A percentile compares a stretch with the other conserved stretches of the same genome.
These are phyloP conservation scores for Andrena praecox DNA, from an alignment of 2,888 invertebrate species.

Conservation along the genomic window DNA sequence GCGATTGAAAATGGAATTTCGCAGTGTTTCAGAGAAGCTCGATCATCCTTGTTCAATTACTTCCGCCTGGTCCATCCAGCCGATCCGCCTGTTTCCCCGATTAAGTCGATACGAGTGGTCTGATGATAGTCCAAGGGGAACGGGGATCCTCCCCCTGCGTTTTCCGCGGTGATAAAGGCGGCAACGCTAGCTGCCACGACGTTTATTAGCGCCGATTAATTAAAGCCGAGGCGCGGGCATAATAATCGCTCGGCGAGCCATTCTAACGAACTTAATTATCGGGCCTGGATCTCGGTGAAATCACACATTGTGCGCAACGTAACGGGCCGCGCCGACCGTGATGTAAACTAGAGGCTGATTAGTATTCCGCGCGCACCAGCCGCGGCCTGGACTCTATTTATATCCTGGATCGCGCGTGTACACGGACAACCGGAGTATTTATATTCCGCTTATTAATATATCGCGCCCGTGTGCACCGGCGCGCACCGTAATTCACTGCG, in stretches of 20 bases:
- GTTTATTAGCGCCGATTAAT: conserved; percentile 66
- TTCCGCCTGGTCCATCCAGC: conserved; percentile 1
- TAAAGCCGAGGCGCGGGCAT: conserved; percentile 56
- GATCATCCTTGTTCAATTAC: not conserved
- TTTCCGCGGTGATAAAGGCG: conserved; percentile 54
- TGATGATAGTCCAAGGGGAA: not conserved
- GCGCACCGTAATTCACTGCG: conserved; percentile 48
- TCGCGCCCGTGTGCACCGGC: conserved; percentile 9
- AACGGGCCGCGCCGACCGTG: conserved; percentile 38
- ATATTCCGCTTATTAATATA: conserved; percentile 55
- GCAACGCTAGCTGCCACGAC: conserved; percentile 50
- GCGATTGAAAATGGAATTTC: too few species aligned
- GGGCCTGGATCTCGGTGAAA: conserved; percentile 56
- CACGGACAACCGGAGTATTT: conserved; percentile 12
- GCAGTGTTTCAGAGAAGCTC: not conserved
- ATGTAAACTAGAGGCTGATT: conserved; percentile 67
- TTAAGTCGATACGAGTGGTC: conserved; percentile 4
- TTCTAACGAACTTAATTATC: conserved; percentile 68
- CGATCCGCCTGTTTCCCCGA: not conserved
- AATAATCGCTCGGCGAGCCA: conserved; percentile 59
- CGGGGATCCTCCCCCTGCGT: not conserved
- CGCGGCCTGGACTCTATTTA: conserved; percentile 27
- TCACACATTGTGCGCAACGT: conserved; percentile 63
- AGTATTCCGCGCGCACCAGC: conserved; percentile 54
- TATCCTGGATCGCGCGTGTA: conserved; percentile 17